Evolutionary conservation across 2,113 vertebrate genomes (phyloP), one percentile per base, ranked within the genome.

Genomic region (Ceyx melanurus): DNA sequence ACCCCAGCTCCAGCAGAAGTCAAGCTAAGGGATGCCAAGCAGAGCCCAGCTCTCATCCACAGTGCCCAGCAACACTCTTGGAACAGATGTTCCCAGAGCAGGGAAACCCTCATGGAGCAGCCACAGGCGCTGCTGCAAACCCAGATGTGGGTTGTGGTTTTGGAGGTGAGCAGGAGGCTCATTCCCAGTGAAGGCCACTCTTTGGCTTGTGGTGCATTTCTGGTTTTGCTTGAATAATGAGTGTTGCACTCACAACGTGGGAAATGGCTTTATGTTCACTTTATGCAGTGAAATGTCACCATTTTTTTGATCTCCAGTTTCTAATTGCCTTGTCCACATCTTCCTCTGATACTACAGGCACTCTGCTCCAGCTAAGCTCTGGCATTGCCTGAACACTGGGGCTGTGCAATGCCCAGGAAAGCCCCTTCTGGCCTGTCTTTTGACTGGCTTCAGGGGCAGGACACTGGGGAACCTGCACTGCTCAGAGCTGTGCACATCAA

Each of bases 181-280:
- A 0, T 26, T 37, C 17, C 18, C 25, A 66, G 25, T 5, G 35
- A 70, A 26, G 15, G 42, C 8, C 28, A 21, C 6, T 50, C 48
- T 29, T 42, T 76, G 50, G 50, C 13, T 20, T 61, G 1, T 23
- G 20, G 10, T 15, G 15, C 74, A 42, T 40, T 11, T 22, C 26
- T 45, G 31, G 1, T 37, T 82, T 86, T 77, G 26, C 26, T 40
- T 71, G 64, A 88, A 43, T 51, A 40, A 40, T 14, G 29, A 54
- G 7, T 6, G 22, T 8, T 60, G 18, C 11, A 9, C 1, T 1
- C 54, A 18, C 51, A n/a, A 37, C 37, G 23, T 3, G 3, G 33
- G 37, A 84, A 50, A 50, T 16, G 26, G 13, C 9, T 82, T 86
- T 90, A 18, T n/a, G 48, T 33, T 79, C 54, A 51, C 29, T 83